Evolutionary conservation across 2,113 vertebrate genomes (phyloP).

Genomic region (Fukomys damarensis): DNA sequence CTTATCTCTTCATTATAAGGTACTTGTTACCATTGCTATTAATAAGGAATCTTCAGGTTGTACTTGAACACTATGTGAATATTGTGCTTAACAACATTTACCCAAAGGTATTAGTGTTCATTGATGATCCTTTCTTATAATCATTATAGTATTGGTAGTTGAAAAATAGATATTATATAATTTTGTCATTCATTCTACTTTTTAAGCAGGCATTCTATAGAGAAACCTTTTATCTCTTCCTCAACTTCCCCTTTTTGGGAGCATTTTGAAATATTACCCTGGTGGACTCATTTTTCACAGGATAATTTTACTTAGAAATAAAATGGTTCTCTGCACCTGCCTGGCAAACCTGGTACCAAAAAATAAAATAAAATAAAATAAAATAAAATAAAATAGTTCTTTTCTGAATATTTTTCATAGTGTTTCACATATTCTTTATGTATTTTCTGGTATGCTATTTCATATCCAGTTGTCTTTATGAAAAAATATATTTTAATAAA

Average conservation of each 20-base stretch:
- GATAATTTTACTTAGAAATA: conserved; percentile 25
- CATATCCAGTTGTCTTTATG: background rate
- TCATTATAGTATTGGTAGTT: conserved; percentile 20
- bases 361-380: conserved; percentile 53
- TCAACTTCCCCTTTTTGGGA: background rate
- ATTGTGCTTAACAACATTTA: conserved; percentile 23
- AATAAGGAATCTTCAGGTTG: background rate
- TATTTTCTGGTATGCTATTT: conserved; percentile 22
- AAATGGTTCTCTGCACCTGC: background rate
- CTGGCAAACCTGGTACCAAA: no score
- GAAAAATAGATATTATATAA: background rate
- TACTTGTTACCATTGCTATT: background rate
- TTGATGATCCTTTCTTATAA: background rate
- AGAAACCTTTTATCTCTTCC: background rate
- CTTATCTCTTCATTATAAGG: background rate
- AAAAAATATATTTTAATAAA: conserved; percentile 55
- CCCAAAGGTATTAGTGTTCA: background rate
- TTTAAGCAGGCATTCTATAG: conserved; percentile 27
- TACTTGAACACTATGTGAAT: conserved; percentile 3
- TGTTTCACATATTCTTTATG: background rate
- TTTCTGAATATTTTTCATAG: conserved; percentile 10
- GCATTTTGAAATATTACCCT: conserved; percentile 13
- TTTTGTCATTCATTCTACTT: background rate
- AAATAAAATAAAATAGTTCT: conserved; percentile 35
- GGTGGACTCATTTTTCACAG: background rate